These are phyloP conservation scores for Thyatira batis DNA, from an alignment of 2,888 invertebrate genomes.

Conservation along the genomic window DNA sequence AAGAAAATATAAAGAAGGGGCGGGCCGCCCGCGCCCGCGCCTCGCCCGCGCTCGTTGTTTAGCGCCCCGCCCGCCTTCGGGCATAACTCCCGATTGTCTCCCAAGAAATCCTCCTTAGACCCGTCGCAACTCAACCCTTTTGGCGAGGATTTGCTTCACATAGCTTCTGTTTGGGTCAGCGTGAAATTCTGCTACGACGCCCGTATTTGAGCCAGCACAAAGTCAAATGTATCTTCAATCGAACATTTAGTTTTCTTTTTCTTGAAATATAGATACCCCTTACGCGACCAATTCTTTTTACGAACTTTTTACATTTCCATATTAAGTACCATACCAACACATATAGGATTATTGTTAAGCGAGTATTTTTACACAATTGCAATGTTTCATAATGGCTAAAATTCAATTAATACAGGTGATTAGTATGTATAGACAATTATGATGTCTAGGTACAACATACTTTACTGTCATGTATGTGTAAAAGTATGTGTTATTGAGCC, in stretches of 20 bases:
- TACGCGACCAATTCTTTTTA: not conserved
- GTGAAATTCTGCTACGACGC: constrained; percentile 71
- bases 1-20: constrained; percentile 88
- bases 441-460: too few species aligned
- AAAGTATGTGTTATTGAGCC: too few species aligned
- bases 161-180: constrained; percentile 80
- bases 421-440: too few species aligned
- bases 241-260: constrained; percentile 12
- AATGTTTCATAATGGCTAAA: too few species aligned
- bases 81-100: constrained; percentile 83
- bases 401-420: too few species aligned
- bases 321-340: too few species aligned
- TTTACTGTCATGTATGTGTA: too few species aligned
- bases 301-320: too few species aligned
- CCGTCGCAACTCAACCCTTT: constrained; percentile 79
- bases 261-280: not conserved
- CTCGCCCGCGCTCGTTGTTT: constrained; percentile 76
- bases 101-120: constrained; percentile 78
- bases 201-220: constrained; percentile 54
- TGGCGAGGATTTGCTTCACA: constrained; percentile 73
- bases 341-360: too few species aligned
- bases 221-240: constrained; percentile 62
- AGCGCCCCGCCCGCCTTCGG: constrained; percentile 81
- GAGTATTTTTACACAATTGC: too few species aligned
- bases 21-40: constrained; percentile 77